Conservation (phyloP, 1,140 invertebrate species). For the Cotesia glomerata region DNA sequence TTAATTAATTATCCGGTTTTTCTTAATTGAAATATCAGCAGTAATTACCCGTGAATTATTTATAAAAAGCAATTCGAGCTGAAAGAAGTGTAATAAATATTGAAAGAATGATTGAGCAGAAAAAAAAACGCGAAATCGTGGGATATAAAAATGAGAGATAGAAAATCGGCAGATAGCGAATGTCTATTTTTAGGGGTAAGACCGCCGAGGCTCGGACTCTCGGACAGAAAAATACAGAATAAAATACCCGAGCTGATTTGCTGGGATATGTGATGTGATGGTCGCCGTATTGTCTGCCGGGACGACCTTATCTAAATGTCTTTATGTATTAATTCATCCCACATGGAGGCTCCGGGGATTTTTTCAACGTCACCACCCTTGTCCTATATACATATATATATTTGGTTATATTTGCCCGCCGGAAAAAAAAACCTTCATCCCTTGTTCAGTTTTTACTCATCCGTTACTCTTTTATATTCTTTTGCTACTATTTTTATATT, state of each 20-base stretch:
- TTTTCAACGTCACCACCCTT: not conserved
- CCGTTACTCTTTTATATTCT: no score
- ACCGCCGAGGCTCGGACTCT: constrained; percentile 9
- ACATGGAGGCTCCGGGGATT: not conserved
- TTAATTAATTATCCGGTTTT: no score
- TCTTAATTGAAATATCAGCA: no score
- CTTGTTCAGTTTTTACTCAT: no score
- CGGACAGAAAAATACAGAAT: not conserved
- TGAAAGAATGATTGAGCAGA: not conserved
- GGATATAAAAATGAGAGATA: constrained; percentile 1
- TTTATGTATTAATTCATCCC: not conserved
- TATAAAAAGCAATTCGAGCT: no score
- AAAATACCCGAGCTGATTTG: not conserved
- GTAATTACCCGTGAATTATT: no score
- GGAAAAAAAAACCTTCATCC: no score
- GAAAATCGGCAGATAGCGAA: not conserved
- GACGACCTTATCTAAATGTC: constrained; percentile 5
- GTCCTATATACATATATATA: no score
- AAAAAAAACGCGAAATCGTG: not conserved
- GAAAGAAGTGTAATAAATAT: no score
- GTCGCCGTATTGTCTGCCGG: constrained; percentile 30
- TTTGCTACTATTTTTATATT: no score
- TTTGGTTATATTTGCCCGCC: no score
- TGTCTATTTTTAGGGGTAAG: constrained; percentile 29
- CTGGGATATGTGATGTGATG: not conserved